These are phyloP conservation scores for Porites lutea DNA, from an alignment of 64 coral and sea anemone species.

Conservation along the genomic window DNA sequence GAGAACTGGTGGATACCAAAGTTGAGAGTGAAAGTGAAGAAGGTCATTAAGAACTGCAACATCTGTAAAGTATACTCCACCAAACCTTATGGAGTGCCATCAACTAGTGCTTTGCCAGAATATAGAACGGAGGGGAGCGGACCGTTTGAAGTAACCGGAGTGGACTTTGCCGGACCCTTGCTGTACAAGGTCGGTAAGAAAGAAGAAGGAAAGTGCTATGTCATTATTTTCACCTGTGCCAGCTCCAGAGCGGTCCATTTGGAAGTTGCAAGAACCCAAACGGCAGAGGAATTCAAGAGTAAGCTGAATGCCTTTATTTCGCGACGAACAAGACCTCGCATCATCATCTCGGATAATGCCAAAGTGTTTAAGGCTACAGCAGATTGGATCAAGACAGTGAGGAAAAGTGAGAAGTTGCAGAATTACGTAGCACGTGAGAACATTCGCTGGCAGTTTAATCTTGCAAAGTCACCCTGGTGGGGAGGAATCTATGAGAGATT, in stretches of 20 bases:
- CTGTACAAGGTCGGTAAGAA: conserved; percentile 59
- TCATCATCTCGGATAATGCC: conserved; percentile 74
- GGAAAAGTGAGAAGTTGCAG: conserved; percentile 66
- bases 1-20: conserved; percentile 83
- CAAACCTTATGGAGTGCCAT: too few relatives aligned
- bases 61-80: too few relatives aligned
- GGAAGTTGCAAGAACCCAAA: conserved; percentile 76
- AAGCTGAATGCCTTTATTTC: conserved; percentile 74
- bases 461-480: conserved; percentile 70
- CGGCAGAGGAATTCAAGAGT: conserved; percentile 79
- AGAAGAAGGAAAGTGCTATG: conserved; percentile 67
- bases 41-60: conserved; percentile 65
- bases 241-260: too few relatives aligned
- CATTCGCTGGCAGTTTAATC: conserved; percentile 69
- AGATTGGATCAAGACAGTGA: conserved; percentile 43
- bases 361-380: conserved; percentile 50
- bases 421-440: conserved; percentile 48
- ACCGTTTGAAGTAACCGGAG: too few relatives aligned
- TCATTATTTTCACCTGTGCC: conserved; percentile 73
- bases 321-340: conserved; percentile 56
- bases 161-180: conserved; percentile 81
- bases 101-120: too few relatives aligned
- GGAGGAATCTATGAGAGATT: conserved; percentile 71
- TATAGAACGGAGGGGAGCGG: too few relatives aligned
- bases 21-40: conserved; percentile 74